These are phyloP conservation scores for Epizoanthus illoricatus DNA, from an alignment of 92 coral and sea anemone species.

Conservation along the genomic window DNA sequence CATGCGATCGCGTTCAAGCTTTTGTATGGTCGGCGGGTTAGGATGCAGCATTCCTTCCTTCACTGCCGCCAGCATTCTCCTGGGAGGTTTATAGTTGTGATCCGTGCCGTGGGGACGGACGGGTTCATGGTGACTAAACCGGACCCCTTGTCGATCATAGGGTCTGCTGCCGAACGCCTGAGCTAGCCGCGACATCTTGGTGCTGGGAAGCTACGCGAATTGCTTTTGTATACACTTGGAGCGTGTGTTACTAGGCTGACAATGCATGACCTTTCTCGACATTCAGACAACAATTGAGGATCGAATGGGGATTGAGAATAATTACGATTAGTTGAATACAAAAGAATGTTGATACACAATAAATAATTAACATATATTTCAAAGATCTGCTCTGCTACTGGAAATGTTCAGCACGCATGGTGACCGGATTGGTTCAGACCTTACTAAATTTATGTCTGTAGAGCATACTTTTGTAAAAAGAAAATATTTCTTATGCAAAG, in stretches of 20 bases:
- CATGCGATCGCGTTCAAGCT: slow-evolving; percentile 82
- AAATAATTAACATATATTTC: slow-evolving; percentile 11
- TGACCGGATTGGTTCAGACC: no score
- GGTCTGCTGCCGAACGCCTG: slow-evolving; percentile 80
- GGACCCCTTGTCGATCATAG: slow-evolving; percentile 90
- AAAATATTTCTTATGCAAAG: no score
- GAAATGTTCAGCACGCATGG: no score
- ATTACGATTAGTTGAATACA: slow-evolving; percentile 4
- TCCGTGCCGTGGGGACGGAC: slow-evolving; percentile 96
- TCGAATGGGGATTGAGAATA: slow-evolving; percentile 7
- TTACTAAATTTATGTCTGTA: no score
- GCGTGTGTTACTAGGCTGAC: slow-evolving; percentile 22
- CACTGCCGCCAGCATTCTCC: slow-evolving; percentile 95
- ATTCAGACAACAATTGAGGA: slow-evolving; percentile 34
- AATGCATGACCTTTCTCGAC: slow-evolving; percentile 6
- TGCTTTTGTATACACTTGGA: neutral
- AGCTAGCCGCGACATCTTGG: slow-evolving; percentile 80
- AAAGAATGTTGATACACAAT: slow-evolving; percentile 11
- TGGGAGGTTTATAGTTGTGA: slow-evolving; percentile 78
- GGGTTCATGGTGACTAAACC: slow-evolving; percentile 71
- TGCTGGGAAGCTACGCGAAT: neutral
- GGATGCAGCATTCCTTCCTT: slow-evolving; percentile 96
- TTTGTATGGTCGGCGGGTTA: slow-evolving; percentile 87
- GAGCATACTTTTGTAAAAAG: no score
- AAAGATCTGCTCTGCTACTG: neutral